Evolutionary conservation across 2,888 invertebrate species (phyloP), one percentile per base, ranked within the genome.

Genomic region (Lasioglossum oenotherae): DNA sequence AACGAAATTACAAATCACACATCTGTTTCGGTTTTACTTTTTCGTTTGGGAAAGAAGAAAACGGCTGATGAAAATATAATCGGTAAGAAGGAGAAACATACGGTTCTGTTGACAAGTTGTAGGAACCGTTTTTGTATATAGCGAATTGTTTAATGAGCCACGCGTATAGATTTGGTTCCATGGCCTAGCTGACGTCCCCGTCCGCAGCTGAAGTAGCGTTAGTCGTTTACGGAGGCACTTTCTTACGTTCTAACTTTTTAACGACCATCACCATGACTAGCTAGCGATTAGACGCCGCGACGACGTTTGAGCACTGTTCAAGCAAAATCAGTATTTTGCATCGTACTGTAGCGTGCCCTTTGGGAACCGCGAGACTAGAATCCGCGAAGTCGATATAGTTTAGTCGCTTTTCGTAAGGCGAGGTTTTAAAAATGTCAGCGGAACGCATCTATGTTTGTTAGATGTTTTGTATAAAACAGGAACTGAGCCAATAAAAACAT

Each of bases 381-480:
- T 72, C 64, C 82, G 89, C 84, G 78, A 90, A 88, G 78, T 87
- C 84, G 86, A 90, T 92, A 82, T 92, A 82, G 82, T 81, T 90
- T 92, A 92, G 90, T 82, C 85, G 92, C 92, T 92, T 91, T 71
- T 90, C 88, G 87, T 90, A 87, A 89, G 84, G 87, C 88, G 86
- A 87, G 85, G 87, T 87, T 89, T 83, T 80, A 90, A 83, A 71
- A 88, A 87, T 88, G 88, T 90, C 89, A 88, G 90, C 88, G 89
- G 87, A 84, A 84, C 88, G 91, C 89, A 91, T 91, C 90, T 93
- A 88, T 93, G 93, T 93, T 94, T 93, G 90, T 92, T 93, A 93
- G 93, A 93, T 93, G 93, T 94, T 94, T 94, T 94, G 92, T 94
- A 94, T 94, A 93, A 93, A 94, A 93, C 90, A 92, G 87, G 90